Base-by-base conservation (phyloP, 2,113 vertebrate genomes). In the Petrocephalus zakoni region DNA sequence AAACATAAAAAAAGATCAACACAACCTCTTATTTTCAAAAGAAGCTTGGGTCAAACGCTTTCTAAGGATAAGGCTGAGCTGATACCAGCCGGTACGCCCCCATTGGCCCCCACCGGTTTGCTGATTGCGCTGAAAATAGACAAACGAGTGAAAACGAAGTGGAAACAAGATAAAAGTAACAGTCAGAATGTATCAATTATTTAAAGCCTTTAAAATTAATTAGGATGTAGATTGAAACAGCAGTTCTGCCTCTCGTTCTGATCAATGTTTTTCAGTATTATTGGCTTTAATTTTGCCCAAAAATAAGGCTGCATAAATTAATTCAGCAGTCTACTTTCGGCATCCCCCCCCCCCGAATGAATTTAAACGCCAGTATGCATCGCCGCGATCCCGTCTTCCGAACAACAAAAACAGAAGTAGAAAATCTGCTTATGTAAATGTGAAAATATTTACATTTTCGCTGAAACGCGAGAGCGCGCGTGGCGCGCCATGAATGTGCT, bases 281-380 rank as follows among this genome's bases (percentile, higher is more conserved):
- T 91, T 93, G 93, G 93, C 94, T 94, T 94, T 93, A 92, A 94
- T 95, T 94, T 92, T 75, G 75, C 93, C 93, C 92, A 92, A 90
- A 91, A 94, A 90, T 47, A 86, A 88, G 90, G 56, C 94, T 91
- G 92, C 89, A 90, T 92, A 94, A 90, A 94, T 94, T 93, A 93
- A 94, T 93, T 78, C 92, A 92, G 92, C 89, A 90, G 90, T 93
- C 92, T 92, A 92, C 91, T 89, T 93, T 47, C 29, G 6, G 34
- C 87, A 61, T 91, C 90, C 90, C 91, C 88, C 92, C 90, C 93
- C 90, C 87, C 87, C 81, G 91, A 92, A 91, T 93, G 93, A 94
- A 95, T 93, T 94, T 92, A 95, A 94, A 95, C 15, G 29, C 94
- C 93, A 94, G 93, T 94, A 94, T 75, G 17, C 94, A 95, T 93